Base-by-base conservation (phyloP, 1,140 invertebrate species). In the Diorhabda sublineata region DNA sequence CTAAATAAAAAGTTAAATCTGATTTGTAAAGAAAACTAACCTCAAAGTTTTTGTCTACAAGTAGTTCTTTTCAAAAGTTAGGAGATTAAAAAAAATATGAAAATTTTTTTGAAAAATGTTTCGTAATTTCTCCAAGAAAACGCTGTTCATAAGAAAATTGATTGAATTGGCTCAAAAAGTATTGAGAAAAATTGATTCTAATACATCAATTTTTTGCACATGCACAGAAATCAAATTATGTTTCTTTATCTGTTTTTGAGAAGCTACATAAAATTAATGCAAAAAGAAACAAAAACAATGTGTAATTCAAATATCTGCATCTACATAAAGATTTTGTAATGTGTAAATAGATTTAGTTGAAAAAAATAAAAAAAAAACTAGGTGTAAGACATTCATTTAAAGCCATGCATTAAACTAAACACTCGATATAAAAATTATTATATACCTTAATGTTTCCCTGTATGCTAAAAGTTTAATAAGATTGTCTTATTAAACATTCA, bases 221-320 rank as follows among this genome's bases (percentile, higher is more conserved):
- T 26, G 26, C 26, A 26, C 26, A n/a, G 1, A 56, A 56, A n/a
- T 7, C n/a, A 7, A 56, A 56, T 56, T 56, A 7, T 56, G 52
- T 56, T 56, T 56, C 52, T 56, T 56, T 56, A 56, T 56, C 52
- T 56, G 52, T 56, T n/a, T 56, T 56, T 56, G 52, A 6, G n/a
- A 56, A 56, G n/a, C n/a, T 7, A 56, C 6, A 56, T 56, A 7
- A 56, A 56, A n/a, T 56, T 6, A 7, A 56, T 7, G n/a, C 52
- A n/a, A 7, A 7, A 7, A 6, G 52, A 56, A 56, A 60, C 58
- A 60, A 7, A 60, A 41, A 60, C 26, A 60, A 60, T 8, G 58
- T 6, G 42, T 60, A 60, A 8, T 26, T 60, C 9, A 8, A 60
- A 8, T 60, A 8, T 60, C 58, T 42, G 26, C 6, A 3, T 42